These are phyloP conservation scores for Pampus argenteus DNA, from an alignment of 2,797 vertebrate genomes.

Conservation along the genomic window DNA sequence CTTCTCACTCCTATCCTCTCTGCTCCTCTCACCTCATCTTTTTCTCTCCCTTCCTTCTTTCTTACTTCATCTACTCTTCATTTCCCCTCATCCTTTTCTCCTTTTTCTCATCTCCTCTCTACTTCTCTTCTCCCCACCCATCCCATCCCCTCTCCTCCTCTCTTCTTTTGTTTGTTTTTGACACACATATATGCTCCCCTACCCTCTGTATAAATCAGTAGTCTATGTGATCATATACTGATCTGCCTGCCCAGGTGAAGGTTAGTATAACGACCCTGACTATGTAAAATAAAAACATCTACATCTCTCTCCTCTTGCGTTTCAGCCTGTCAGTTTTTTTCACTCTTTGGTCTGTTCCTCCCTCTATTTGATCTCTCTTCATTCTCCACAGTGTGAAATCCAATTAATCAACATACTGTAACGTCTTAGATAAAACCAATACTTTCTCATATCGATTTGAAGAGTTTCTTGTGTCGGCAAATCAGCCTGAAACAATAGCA, in stretches of 20 bases:
- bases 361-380: conserved; percentile 47
- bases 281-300: neutral
- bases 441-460: conserved; percentile 55
- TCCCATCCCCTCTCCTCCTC: too few relatives aligned
- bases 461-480: conserved; percentile 51
- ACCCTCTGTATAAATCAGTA: neutral
- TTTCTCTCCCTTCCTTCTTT: neutral
- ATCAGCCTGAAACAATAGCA: conserved; percentile 59
- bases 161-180: neutral
- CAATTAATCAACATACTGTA: conserved; percentile 71
- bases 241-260: neutral
- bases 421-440: conserved; percentile 67
- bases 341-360: conserved; percentile 37
- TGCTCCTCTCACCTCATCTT: neutral
- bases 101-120: neutral
- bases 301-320: conserved; percentile 12
- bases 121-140: too few relatives aligned
- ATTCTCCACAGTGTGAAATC: conserved; percentile 65
- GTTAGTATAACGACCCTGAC: neutral
- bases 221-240: neutral
- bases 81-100: neutral
- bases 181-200: neutral
- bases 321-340: conserved; percentile 16
- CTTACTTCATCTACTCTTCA: too few relatives aligned
- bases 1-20: neutral